These are phyloP conservation scores for Bombycilla garrulus DNA, from an alignment of 2,113 vertebrate genomes.

Conservation along the genomic window DNA sequence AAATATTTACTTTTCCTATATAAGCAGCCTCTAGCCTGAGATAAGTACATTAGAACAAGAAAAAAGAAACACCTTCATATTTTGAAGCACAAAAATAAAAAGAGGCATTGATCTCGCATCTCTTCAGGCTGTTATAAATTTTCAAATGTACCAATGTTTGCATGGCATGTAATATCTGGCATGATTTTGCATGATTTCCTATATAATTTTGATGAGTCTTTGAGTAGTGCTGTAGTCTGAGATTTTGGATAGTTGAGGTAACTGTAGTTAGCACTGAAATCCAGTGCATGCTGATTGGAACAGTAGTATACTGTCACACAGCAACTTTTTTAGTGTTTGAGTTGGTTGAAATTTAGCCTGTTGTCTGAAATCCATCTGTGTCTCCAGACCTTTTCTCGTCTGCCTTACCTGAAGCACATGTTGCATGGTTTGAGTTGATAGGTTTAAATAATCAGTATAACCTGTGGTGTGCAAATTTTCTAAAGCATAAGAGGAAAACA, in stretches of 20 bases:
- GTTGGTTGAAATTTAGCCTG: background rate
- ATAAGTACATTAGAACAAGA: background rate
- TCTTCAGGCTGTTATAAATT: background rate
- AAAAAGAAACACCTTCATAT: background rate
- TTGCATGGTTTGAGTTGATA: background rate
- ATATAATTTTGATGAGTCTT: background rate
- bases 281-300: background rate
- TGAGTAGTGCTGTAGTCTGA: background rate
- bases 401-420: background rate
- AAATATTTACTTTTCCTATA: background rate
- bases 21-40: background rate
- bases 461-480: background rate
- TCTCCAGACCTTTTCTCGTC: background rate
- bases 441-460: background rate
- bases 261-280: background rate
- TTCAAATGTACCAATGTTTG: background rate
- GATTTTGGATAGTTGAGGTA: background rate
- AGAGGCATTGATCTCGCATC: background rate
- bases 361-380: background rate
- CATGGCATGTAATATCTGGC: conserved; percentile 8
- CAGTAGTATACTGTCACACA: background rate
- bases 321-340: background rate
- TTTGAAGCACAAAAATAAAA: background rate
- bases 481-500: background rate
- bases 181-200: conserved; percentile 29